Conservation (phyloP, 2,888 invertebrate genomes). For the Thumatha senex region DNA sequence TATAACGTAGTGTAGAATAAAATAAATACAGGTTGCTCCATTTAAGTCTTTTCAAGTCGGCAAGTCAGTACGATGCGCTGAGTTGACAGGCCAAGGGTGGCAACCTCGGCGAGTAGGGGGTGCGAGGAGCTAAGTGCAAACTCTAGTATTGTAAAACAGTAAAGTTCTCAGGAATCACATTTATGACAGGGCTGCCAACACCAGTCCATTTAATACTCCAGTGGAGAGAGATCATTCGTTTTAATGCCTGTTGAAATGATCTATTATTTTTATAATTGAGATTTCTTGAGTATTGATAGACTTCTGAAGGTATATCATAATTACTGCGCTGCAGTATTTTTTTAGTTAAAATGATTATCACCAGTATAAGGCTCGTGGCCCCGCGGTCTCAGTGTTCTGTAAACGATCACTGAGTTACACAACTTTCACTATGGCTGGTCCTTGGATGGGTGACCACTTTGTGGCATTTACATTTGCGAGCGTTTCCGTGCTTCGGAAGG, state of each 20-base stretch:
- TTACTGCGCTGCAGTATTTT: too few relatives aligned
- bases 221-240: constrained; percentile 5
- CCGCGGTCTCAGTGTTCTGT: too few relatives aligned
- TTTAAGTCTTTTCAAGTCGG: constrained; percentile 27
- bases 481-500: too few relatives aligned
- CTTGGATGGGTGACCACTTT: too few relatives aligned
- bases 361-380: too few relatives aligned
- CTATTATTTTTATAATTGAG: constrained; percentile 16
- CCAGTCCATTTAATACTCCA: constrained; percentile 14
- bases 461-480: too few relatives aligned
- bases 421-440: too few relatives aligned
- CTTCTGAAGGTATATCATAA: neutral
- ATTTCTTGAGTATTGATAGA: constrained; percentile 2
- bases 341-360: too few relatives aligned
- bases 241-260: constrained; percentile 8
- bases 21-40: constrained; percentile 29
- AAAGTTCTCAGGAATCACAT: constrained; percentile 44
- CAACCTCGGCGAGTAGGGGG: constrained; percentile 5
- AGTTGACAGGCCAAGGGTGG: constrained; percentile 18
- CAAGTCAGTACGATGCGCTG: constrained; percentile 18
- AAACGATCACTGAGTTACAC: too few relatives aligned
- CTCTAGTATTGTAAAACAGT: constrained; percentile 47
- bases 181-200: constrained; percentile 17
- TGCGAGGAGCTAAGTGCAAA: constrained; percentile 56
- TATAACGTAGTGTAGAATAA: constrained; percentile 22